These are phyloP conservation scores for Silvanus unidentatus DNA, from an alignment of 2,888 invertebrate genomes.

Conservation along the genomic window DNA sequence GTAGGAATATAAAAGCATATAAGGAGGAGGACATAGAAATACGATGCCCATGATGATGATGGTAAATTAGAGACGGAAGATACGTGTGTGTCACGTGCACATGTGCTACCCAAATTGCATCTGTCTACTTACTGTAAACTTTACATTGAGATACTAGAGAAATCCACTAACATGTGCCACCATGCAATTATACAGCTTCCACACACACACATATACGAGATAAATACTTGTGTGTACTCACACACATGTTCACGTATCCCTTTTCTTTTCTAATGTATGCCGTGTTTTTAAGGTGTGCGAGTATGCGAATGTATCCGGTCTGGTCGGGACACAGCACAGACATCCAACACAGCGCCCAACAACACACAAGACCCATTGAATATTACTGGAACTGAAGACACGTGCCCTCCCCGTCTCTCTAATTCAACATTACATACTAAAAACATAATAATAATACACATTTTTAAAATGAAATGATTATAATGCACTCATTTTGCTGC, in stretches of 20 bases:
- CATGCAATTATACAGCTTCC: conserved; percentile 3
- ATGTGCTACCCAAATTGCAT: conserved; percentile 28
- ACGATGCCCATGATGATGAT: no score
- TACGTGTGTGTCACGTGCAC: conserved; percentile 28
- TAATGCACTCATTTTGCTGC: no score
- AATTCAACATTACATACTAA: no score
- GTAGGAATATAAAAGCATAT: neutral
- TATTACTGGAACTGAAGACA: no score
- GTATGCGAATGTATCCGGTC: neutral
- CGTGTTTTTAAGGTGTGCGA: neutral
- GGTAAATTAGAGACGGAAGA: conserved; percentile 21
- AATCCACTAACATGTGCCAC: conserved; percentile 5
- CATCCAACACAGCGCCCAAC: no score
- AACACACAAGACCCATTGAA: no score
- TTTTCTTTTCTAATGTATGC: conserved; percentile 1
- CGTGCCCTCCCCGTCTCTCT: no score
- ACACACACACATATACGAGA: neutral
- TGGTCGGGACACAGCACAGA: neutral
- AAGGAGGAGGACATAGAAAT: neutral
- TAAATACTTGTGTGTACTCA: neutral
- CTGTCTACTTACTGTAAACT: conserved; percentile 19
- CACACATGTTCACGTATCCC: conserved; percentile 4
- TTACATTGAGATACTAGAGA: neutral
- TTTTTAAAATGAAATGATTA: no score
- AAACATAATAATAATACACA: no score